Evolutionary conservation across 2,113 vertebrate species (phyloP), one percentile per base, ranked within the genome.

Genomic region (Procapra przewalskii): DNA sequence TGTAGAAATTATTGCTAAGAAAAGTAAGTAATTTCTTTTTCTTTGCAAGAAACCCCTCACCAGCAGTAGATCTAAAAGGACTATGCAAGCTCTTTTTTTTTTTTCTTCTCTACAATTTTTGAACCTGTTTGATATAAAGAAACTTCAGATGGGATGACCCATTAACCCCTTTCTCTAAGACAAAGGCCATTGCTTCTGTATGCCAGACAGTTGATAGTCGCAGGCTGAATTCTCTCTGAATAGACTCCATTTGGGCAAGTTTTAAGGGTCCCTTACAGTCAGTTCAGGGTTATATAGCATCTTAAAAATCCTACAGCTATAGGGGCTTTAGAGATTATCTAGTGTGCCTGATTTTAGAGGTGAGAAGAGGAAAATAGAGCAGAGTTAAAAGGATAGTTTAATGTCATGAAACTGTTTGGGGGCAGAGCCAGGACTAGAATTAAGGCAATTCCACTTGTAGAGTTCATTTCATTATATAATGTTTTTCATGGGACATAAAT

Each of bases 11-110:
- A 97, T 84, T 88, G 81, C 85, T 50, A 43, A 95, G 85, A 88
- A 87, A 96, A 85, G 55, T 81, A 86, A 97, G 84, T 88, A 1
- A 77, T 97, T 94, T 94, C 27, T 91, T 95, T 92, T 97, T 89
- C 95, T 97, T 96, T 93, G 5, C 9, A 88, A 94, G 94, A 94
- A 94, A 95, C 40, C 85, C n/a, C 88, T 94, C 64, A 12, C 33
- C 21, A 75, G 67, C 19, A 75, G 43, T 83, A 62, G 33, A 90
- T 96, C 79, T 91, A 79, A 96, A 85, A 95, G 59, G 64, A 75
- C 29, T 80, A 33, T 54, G 80, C 33, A 88, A 96, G 25, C 14
- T 91, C 13, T 67, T 90, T 96, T 50, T 15, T 6, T 80, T 62
- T 33, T 62, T 15, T 11, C 43, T 91, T 92, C 48, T 77, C 40